Conservation (phyloP, 1,140 invertebrate species). For the Caligus rogercresseyi region DNA sequence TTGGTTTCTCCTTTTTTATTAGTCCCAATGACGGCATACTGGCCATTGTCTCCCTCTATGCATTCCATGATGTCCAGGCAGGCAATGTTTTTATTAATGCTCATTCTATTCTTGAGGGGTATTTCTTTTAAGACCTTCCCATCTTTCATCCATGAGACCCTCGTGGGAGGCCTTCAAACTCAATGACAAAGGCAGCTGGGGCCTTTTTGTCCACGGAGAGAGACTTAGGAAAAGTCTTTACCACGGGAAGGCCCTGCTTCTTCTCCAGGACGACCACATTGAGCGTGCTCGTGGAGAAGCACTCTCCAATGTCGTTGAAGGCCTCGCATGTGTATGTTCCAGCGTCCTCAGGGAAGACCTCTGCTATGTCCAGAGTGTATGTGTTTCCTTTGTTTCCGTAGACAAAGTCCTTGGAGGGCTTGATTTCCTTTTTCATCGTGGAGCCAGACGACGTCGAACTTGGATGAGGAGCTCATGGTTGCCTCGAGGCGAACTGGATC, state of each 20-base stretch:
- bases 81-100: slow-evolving; percentile 52
- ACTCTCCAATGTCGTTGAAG: slow-evolving; percentile 83
- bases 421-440: slow-evolving; percentile 93
- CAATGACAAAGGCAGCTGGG: slow-evolving; percentile 55
- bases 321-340: slow-evolving; percentile 90
- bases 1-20: slow-evolving; percentile 60
- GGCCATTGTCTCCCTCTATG: slow-evolving; percentile 60
- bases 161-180: slow-evolving; percentile 38
- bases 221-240: slow-evolving; percentile 9
- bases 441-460: slow-evolving; percentile 83
- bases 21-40: slow-evolving; percentile 69
- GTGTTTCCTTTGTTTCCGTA: slow-evolving; percentile 75
- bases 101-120: slow-evolving; percentile 57
- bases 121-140: slow-evolving; percentile 60
- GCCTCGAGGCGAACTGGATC: slow-evolving; percentile 64
- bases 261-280: slow-evolving; percentile 42
- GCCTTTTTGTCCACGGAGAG: slow-evolving; percentile 53
- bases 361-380: slow-evolving; percentile 71
- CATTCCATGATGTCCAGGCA: slow-evolving; percentile 51
- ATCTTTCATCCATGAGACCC: slow-evolving; percentile 71
- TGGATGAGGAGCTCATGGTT: slow-evolving; percentile 54
- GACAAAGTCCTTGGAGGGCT: slow-evolving; percentile 86
- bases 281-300: slow-evolving; percentile 72
- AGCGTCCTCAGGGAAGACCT: slow-evolving; percentile 82
- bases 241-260: not conserved